These are phyloP conservation scores for Chinchilla lanigera DNA, from an alignment of 2,113 vertebrate species.

Conservation along the genomic window DNA sequence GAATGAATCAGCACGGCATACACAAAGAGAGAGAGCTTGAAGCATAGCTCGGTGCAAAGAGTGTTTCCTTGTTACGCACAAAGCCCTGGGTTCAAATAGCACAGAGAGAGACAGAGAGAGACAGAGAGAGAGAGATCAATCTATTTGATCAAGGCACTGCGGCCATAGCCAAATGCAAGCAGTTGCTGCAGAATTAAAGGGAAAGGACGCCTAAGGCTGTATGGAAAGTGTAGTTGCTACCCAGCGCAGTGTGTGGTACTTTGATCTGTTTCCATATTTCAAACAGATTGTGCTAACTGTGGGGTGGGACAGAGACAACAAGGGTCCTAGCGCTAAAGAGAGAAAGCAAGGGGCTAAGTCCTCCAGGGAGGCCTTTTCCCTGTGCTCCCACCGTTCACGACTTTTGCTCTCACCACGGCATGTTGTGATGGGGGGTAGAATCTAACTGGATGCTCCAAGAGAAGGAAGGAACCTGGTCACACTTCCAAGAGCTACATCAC, in stretches of 20 bases:
- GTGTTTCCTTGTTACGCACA: neutral
- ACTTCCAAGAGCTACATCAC: neutral
- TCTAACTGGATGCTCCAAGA: neutral
- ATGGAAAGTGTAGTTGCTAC: neutral
- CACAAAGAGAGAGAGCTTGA: neutral
- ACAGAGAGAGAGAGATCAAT: neutral
- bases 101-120: accelerated
- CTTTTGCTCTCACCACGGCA: slow-evolving; percentile 18
- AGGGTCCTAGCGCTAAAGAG: neutral
- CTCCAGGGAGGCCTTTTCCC: neutral
- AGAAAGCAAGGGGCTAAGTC: neutral
- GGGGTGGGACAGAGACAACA: neutral
- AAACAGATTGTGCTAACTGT: neutral
- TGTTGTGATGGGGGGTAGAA: neutral
- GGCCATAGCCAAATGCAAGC: neutral
- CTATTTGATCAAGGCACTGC: neutral
- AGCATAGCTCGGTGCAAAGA: neutral
- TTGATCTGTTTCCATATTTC: neutral
- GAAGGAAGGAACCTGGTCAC: neutral
- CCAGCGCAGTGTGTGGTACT: neutral
- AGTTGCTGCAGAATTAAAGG: neutral
- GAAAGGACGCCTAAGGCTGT: neutral
- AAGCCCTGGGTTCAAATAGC: neutral
- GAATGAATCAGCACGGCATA: neutral
- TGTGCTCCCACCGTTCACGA: neutral